Evolutionary conservation across 2,113 vertebrate species (phyloP), one percentile per base, ranked within the genome.

Genomic region (Guaruba guarouba): DNA sequence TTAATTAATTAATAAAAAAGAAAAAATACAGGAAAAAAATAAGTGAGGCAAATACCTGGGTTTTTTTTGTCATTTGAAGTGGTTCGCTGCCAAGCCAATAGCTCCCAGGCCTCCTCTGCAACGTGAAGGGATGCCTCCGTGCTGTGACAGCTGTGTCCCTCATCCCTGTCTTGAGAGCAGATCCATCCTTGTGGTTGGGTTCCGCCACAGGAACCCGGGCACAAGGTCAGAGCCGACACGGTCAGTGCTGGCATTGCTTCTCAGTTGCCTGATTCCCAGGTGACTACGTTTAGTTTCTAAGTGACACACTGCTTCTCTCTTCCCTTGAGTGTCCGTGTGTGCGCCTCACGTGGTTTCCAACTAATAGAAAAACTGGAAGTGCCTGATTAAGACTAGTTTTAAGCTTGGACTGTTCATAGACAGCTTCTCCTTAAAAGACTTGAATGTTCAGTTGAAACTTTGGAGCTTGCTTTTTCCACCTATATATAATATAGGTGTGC

Each of bases 341-440:
- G 86, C 97, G 82, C 97, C 97, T 96, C 95, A 94, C 54, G 97
- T 98, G 98, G 98, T 98, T 98, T 98, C 89, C 98, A 98, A 98
- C 98, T 97, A 98, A 98, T 75, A 97, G 98, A 97, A 98, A 98
- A 98, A 98, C 98, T 98, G 98, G 99, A 99, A 99, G 99, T 99
- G 99, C 99, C 99, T 99, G 99, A 97, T 97, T 97, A 95, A 79
- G 97, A 98, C 98, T 99, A 95, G 98, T 98, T 98, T 99, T 98
- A 98, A 98, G 98, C 98, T 98, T 98, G 96, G 98, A 98, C 98
- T 98, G 98, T 98, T 98, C 98, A 98, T 97, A 98, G 98, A 98
- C 98, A 98, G 98, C 98, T 97, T 98, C 97, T 99, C 98, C 98
- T 98, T 98, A 98, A 98, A 98, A 99, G 99, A 99, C 99, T 99